phyloP scores from a whole-genome alignment of 2,113 vertebrate species.

The Colaptes auratus region DNA sequence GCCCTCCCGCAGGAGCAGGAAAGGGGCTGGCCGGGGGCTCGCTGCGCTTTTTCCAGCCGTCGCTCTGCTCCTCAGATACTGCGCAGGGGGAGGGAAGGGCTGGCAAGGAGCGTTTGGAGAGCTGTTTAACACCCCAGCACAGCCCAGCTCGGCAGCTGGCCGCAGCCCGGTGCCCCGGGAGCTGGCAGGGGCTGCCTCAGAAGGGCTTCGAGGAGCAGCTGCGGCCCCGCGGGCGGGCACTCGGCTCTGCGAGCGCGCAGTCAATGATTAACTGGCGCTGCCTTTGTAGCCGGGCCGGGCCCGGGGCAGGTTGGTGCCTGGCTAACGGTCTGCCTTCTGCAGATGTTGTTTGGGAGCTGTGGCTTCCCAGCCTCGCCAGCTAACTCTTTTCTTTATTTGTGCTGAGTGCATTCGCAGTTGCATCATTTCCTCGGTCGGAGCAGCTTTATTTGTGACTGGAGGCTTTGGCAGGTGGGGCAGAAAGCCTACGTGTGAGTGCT shows the following conservation, averaged over 20 bases:
- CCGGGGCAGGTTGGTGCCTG: neutral
- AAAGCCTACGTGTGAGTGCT: conserved; percentile 61
- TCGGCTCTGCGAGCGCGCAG: neutral
- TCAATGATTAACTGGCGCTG: conserved; percentile 2
- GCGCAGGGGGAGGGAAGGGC: neutral
- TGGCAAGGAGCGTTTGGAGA: neutral
- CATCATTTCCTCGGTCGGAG: conserved; percentile 75
- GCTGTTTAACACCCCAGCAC: neutral
- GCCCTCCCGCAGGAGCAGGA: neutral
- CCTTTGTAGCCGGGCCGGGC: neutral
- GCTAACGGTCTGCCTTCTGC: neutral
- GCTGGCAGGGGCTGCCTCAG: neutral
- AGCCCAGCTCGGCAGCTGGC: neutral
- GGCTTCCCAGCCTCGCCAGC: conserved; percentile 50
- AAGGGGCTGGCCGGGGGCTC: rapidly evolving
- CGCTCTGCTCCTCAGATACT: neutral
- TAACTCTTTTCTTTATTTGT: conserved; percentile 55
- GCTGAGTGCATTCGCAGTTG: conserved; percentile 61
- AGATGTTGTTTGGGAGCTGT: conserved; percentile 71
- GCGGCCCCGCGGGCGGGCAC: neutral
- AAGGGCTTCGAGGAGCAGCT: neutral
- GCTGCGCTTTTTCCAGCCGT: neutral
- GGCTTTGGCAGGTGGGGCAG: conserved; percentile 50
- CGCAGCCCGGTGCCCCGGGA: neutral
- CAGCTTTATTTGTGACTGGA: conserved; percentile 63